phyloP scores from a whole-genome alignment of 2,797 vertebrate species.

The Leuciscus waleckii region DNA sequence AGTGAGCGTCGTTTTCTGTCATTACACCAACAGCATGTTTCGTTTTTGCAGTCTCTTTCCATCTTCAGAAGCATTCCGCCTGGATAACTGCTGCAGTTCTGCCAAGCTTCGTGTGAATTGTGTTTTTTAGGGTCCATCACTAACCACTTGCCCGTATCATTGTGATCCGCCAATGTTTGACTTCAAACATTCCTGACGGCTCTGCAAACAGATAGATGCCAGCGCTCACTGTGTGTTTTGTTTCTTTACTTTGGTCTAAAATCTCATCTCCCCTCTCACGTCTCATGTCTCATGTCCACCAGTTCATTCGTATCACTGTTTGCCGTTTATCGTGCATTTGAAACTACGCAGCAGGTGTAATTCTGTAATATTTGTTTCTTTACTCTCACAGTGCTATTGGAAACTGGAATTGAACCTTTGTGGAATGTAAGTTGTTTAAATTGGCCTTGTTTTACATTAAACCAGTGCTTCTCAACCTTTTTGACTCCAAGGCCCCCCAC shows the following conservation, averaged over 20 bases:
- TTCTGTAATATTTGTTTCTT: slow-evolving; percentile 15
- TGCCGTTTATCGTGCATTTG: slow-evolving; percentile 13
- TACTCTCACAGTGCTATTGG: slow-evolving; percentile 46
- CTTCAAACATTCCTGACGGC: slow-evolving; percentile 51
- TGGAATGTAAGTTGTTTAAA: slow-evolving; percentile 52
- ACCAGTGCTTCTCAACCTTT: not conserved
- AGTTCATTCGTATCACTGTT: slow-evolving; percentile 14
- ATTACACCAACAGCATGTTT: slow-evolving; percentile 14
- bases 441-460: slow-evolving; percentile 15
- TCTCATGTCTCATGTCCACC: slow-evolving; percentile 14
- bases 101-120: slow-evolving; percentile 64
- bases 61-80: slow-evolving; percentile 68
- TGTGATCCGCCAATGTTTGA: slow-evolving; percentile 52
- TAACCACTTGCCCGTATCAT: slow-evolving; percentile 7
- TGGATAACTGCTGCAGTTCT: slow-evolving; percentile 64
- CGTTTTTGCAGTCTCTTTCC: slow-evolving; percentile 43
- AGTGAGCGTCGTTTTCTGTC: not conserved
- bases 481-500: not conserved
- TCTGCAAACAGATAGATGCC: slow-evolving; percentile 56
- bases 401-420: slow-evolving; percentile 54
- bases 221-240: slow-evolving; percentile 51
- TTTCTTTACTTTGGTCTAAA: slow-evolving; percentile 13
- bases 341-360: slow-evolving; percentile 19
- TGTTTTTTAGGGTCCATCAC: slow-evolving; percentile 57
- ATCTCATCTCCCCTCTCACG: slow-evolving; percentile 8